Percentiles rank a stretch among this genome's conserved stretches.
Evolutionary conservation across 2,888 invertebrate genomes (phyloP).

Genomic region (Rhagonycha fulva): DNA sequence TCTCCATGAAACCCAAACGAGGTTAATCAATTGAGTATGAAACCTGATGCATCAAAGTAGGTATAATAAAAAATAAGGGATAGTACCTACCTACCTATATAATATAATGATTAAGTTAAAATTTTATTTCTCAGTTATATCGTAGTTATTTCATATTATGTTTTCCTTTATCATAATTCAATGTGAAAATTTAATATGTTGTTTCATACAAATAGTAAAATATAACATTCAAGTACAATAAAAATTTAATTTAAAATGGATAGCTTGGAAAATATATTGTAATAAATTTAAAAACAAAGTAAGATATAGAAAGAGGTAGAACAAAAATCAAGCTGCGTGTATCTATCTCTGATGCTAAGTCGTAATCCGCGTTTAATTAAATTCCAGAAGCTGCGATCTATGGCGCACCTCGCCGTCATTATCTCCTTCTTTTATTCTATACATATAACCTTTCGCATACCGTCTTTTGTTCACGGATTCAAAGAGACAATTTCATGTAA

Average conservation of each 20-base stretch:
- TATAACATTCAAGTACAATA: too few species aligned
- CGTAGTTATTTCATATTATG: too few species aligned
- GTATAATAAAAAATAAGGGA: too few species aligned
- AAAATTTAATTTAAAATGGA: neutral
- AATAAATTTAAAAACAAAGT: constrained; percentile 5
- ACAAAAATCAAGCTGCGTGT: constrained; percentile 25
- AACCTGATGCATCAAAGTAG: too few species aligned
- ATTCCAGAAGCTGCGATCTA: constrained; percentile 51
- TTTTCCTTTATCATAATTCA: too few species aligned
- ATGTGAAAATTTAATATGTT: too few species aligned
- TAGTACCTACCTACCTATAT: too few species aligned
- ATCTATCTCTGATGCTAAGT: constrained; percentile 35
- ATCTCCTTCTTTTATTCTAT: constrained; percentile 54
- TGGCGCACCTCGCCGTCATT: constrained; percentile 51
- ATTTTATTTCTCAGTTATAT: too few species aligned
- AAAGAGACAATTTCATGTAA: constrained; percentile 52
- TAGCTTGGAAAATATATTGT: neutral
- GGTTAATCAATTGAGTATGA: too few species aligned
- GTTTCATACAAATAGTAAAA: neutral
- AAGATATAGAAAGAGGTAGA: constrained; percentile 17
- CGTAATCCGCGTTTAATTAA: constrained; percentile 56
- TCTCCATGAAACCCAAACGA: too few species aligned
- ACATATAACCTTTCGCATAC: constrained; percentile 56
- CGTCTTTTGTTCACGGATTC: constrained; percentile 49
- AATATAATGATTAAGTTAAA: too few species aligned